Evolutionary conservation across 1,140 invertebrate genomes (phyloP).

Genomic region (Diprion similis): DNA sequence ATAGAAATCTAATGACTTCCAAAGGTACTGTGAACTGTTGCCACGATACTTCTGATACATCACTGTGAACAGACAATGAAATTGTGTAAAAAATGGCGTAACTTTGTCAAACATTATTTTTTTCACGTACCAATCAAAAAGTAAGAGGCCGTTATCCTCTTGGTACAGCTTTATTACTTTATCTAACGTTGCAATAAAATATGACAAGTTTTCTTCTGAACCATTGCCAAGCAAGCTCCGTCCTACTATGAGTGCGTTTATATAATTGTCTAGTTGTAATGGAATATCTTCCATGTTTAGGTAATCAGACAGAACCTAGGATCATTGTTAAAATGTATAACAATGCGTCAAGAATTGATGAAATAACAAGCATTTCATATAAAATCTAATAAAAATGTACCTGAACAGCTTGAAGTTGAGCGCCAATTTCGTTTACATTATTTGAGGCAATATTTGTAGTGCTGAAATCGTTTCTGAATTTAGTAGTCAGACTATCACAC

Average conservation of each 20-base stretch:
- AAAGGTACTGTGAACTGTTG: constrained; percentile 43
- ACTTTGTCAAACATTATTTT: constrained; percentile 4
- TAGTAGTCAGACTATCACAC: background rate
- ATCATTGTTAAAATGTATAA: background rate
- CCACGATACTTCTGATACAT: constrained; percentile 50
- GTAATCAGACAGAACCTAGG: constrained; percentile 28
- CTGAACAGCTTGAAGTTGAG: constrained; percentile 27
- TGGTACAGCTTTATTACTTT: constrained; percentile 38
- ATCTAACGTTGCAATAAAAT: constrained; percentile 28
- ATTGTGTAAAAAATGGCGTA: background rate
- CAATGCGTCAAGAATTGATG: background rate
- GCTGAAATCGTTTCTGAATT: constrained; percentile 20
- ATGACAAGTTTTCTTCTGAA: constrained; percentile 18
- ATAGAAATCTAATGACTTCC: constrained; percentile 55
- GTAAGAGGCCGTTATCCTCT: constrained; percentile 34
- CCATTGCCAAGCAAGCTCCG: constrained; percentile 26
- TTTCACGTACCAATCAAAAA: constrained; percentile 40
- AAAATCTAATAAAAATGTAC: constrained; percentile 14
- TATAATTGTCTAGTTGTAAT: constrained; percentile 15
- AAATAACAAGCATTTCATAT: background rate
- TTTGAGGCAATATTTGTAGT: background rate
- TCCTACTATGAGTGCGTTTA: constrained; percentile 33
- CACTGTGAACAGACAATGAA: constrained; percentile 40
- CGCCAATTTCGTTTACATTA: constrained; percentile 13
- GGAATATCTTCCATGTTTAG: constrained; percentile 22